Evolutionary conservation across 30 jellyfish, hydroid and myxozoan genomes (phyloP), one percentile per base, ranked within the genome.

Genomic region (Clytia hemisphaerica): DNA sequence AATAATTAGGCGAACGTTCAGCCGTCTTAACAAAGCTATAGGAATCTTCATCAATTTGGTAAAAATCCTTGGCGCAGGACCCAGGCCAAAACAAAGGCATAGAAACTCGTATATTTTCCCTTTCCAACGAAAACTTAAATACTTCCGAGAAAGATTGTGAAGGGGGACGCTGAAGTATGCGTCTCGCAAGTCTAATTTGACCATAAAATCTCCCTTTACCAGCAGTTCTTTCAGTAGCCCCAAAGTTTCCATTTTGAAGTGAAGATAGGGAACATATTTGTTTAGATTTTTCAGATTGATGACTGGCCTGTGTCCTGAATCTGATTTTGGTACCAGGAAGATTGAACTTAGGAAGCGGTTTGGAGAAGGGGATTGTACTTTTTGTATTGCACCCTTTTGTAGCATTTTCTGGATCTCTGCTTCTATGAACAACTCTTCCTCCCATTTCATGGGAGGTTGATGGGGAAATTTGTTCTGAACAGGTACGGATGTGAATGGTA

Each of bases 21-120:
- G 28, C 28, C 66, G 16, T 31, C 27, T n/a, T 24, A 51, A 51
- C 16, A 51, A 31, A 0, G 66, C 66, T 14, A 51, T 51, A 14
- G 66, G 66, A 14, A 51, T 0, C 66, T 51, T 51, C 66, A 1
- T 0, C 28, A 0, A 51, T 51, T 51, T 51, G 15, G 66, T 51
- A 28, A 51, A 51, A 51, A 51, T 31, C 66, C 66, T 51, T 1
- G 66, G 66, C 16, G 1, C 66, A 0, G 66, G 10, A 31, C 0
- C 66, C 24, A 51, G 66, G 24, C 66, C 1, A 24, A 51, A 16
- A 22, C 66, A 51, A 22, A 51, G 66, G 66, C 66, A 51, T 14
- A 51, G 1, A 22, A 16, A 51, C 24, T 51, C 31, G n/a, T n/a
- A n/a, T n/a, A n/a, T n/a, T n/a, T n/a, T n/a, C n/a, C n/a, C n/a